Percentiles rank a stretch among this genome's conserved stretches.
Evolutionary conservation across 2,888 invertebrate genomes (phyloP).

Genomic region (Phasia obesa): DNA sequence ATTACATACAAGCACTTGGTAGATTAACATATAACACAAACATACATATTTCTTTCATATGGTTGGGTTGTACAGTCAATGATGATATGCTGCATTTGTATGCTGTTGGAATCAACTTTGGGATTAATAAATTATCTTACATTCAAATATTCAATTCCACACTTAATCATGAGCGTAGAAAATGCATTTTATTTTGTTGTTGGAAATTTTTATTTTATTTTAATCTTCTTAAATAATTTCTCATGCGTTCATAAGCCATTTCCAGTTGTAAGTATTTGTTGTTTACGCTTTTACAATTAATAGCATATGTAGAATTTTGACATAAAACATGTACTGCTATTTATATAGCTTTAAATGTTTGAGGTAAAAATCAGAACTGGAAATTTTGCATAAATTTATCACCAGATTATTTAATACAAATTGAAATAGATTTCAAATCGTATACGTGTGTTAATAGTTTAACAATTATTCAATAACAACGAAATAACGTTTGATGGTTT

Average conservation of each 20-base stretch:
- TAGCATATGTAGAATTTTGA: conserved; percentile 41
- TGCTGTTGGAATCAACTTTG: conserved; percentile 1
- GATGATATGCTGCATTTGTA: conserved; percentile 5
- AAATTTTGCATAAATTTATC: neutral
- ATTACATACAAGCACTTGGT: neutral
- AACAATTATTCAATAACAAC: neutral
- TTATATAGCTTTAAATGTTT: neutral
- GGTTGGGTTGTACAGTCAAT: neutral
- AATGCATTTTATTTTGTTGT: neutral
- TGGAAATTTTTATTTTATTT: neutral
- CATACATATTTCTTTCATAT: conserved; percentile 26
- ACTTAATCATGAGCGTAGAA: conserved; percentile 23
- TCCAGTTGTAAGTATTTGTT: conserved; percentile 10
- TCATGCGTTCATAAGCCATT: conserved; percentile 25
- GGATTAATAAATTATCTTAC: conserved; percentile 32
- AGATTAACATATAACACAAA: neutral
- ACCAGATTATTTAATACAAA: neutral
- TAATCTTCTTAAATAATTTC: conserved; percentile 27
- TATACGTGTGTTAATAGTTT: neutral
- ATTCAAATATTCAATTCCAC: conserved; percentile 35
- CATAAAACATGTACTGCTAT: conserved; percentile 26
- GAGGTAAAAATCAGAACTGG: conserved; percentile 6
- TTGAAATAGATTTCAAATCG: no score
- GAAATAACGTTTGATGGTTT: neutral
- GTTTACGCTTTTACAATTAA: conserved; percentile 50